Evolutionary conservation across 2,888 invertebrate genomes (phyloP), one percentile per base, ranked within the genome.

Genomic region (Anticlea derivata): DNA sequence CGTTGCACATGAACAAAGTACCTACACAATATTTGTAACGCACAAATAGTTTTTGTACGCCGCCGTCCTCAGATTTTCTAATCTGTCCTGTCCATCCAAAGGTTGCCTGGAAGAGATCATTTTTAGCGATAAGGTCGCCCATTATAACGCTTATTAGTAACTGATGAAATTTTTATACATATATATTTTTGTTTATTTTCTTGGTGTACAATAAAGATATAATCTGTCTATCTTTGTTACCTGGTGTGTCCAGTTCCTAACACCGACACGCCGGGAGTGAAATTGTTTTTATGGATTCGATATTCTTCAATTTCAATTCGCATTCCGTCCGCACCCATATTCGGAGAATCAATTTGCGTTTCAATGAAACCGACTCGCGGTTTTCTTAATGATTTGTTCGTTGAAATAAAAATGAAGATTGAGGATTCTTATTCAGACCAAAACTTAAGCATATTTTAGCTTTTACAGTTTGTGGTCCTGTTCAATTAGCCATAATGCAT

Each of bases 281-380:
- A 87, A 86, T 86, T 84, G 87, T 88, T 87, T 86, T 86, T 83
- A 85, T 84, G 78, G 81, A 86, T 86, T 80, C 82, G 80, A 84
- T 86, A 84, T 85, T 84, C 83, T 80, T 82, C 85, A 79, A 82
- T 87, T 86, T 86, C 85, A 81, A 86, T 80, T 78, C 80, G 70
- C 71, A 63, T 70, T 66, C 75, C 76, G 77, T 80, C 77, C 78
- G 75, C 75, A 75, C 73, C 80, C 77, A 80, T 83, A 79, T 81
- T 81, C 75, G 73, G 65, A 58, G 70, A 81, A 81, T 83, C 84
- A 79, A 85, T 85, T 84, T 85, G 77, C 74, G 65, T 81, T 70
- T 73, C 71, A 80, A 83, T 78, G 74, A 76, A 58, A 68, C 65
- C 52, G 64, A 62, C 53, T 64, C 65, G 63, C 59, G 71, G 72